phyloP scores from a whole-genome alignment of 1,140 invertebrate genomes.

The Calephelis nemesis region DNA sequence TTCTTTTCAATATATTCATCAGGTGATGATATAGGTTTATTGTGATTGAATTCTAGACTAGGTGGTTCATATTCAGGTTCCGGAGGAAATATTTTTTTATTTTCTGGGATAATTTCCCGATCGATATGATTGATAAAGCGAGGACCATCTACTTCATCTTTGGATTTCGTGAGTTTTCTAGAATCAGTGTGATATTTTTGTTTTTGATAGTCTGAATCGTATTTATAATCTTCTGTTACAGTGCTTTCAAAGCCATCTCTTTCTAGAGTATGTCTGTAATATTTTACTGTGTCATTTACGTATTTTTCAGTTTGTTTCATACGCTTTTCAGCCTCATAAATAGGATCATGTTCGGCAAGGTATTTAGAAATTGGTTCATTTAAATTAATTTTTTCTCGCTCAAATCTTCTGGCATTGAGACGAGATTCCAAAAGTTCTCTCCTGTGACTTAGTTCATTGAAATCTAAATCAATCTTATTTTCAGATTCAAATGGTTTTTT shows the following conservation, averaged over 20 bases:
- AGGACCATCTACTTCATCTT: constrained; percentile 80
- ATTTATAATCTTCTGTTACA: constrained; percentile 65
- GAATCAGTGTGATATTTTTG: constrained; percentile 66
- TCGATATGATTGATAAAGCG: constrained; percentile 70
- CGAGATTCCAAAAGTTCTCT: constrained; percentile 87
- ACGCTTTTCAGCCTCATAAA: constrained; percentile 76
- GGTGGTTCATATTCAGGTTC: constrained; percentile 82
- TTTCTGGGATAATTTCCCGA: constrained; percentile 46
- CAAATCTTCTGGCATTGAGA: constrained; percentile 81
- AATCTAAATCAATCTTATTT: constrained; percentile 64
- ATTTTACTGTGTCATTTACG: constrained; percentile 78
- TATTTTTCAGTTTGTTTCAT: constrained; percentile 77
- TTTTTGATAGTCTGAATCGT: constrained; percentile 59
- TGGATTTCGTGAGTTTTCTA: constrained; percentile 58
- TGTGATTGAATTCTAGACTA: constrained; percentile 82
- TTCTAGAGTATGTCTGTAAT: constrained; percentile 70
- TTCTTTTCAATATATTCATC: constrained; percentile 77
- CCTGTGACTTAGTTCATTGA: constrained; percentile 84
- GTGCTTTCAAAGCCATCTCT: constrained; percentile 67
- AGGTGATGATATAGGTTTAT: constrained; percentile 80
- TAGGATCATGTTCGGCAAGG: constrained; percentile 68
- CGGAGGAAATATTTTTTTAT: constrained; percentile 66
- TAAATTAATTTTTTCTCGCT: constrained; percentile 59
- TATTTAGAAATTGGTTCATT: constrained; percentile 66
- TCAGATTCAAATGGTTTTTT: constrained; percentile 77